Evolutionary conservation across 1,140 invertebrate species (phyloP), one percentile per base, ranked within the genome.

Genomic region (Apis cerana): DNA sequence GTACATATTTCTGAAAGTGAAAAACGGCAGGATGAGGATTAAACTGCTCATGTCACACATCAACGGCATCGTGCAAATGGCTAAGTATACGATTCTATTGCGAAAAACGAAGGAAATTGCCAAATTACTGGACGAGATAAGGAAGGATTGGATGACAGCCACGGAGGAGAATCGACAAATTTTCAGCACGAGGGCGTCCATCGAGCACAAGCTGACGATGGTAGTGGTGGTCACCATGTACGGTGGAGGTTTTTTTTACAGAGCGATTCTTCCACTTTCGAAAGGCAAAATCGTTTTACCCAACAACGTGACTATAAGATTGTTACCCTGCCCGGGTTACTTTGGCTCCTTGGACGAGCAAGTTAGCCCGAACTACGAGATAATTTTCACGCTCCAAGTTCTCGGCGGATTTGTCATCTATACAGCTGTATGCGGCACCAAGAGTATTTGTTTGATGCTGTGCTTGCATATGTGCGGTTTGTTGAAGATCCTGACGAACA

Each of bases 11-110:
- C 10, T 76, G 1, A 65, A 50, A 21, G 80, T 79, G 23, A 48
- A 43, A 0, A 79, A 58, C 12, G 1, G 19, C 1, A 52, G 54
- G 27, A 72, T 84, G 0, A 85, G 78, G n/a, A 27, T 92, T 13
- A 93, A 91, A 50, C 64, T 91, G 1, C 71, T 89, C 0, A 89
- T 88, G 15, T 89, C 92, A 1, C 75, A 91, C 56, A 86, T 87
- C 43, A 91, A 90, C 64, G 85, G 84, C 50, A 10, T 86, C 1
- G 89, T 90, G 77, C 85, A 88, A 0, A 59, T 91, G 5, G 12
- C 78, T 13, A 93, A 93, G 50, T 91, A 92, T 64, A 82, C 62
- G 4, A 85, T 74, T 4, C 50, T 93, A 0, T 61, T 92, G 8
- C 74, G 0, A 75, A 80, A 1, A 70, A 65, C 33, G 11, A 21